Base-by-base conservation (phyloP, 2,113 vertebrate species). In the Proteles cristata region DNA sequence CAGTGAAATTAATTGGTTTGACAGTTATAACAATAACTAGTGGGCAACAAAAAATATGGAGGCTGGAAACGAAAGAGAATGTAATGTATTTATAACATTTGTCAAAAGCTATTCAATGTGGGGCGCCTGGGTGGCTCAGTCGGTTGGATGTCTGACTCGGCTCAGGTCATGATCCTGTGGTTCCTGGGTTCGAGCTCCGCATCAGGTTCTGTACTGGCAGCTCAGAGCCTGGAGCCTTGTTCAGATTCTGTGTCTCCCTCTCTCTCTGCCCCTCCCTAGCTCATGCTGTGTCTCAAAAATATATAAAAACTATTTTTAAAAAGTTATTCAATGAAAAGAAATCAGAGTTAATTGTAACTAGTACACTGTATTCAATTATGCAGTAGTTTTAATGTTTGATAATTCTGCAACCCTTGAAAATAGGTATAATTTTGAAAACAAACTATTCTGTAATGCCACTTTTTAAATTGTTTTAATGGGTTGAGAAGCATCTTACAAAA, bases 1-100 rank as follows among this genome's bases (percentile, higher is more conserved):
- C 35, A 85, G 11, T 71, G 33, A 94, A 92, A 90, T 79, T 84
- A 88, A 94, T 89, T 93, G 45, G 23, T 69, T 93, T 93, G 28
- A 55, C 66, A 45, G 35, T 73, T 92, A 89, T 53, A 91, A 95
- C 79, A 80, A 94, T 58, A 73, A 39, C 2, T 39, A 48, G n/a
- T 85, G 17, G 63, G 58, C 25, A 89, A 81, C 0, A 81, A 53
- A 86, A 95, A 85, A 63, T 21, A 11, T 1, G 71, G 7, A 68
- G 26, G 10, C 58, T 82, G 4, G 17, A 94, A 90, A 7, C 39
- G 43, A n/a, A 76, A 94, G 65, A 90, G 35, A 86, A 55, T 69
- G 0, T 1, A 85, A 31, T 48, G 28, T 31, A 69, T 76, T 85
- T 92, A 68, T 80, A 89, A 45, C 74, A 69, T 76, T 94, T 82